phyloP scores from a whole-genome alignment of 2,888 invertebrate genomes.

The Hyposoter dolosus region DNA sequence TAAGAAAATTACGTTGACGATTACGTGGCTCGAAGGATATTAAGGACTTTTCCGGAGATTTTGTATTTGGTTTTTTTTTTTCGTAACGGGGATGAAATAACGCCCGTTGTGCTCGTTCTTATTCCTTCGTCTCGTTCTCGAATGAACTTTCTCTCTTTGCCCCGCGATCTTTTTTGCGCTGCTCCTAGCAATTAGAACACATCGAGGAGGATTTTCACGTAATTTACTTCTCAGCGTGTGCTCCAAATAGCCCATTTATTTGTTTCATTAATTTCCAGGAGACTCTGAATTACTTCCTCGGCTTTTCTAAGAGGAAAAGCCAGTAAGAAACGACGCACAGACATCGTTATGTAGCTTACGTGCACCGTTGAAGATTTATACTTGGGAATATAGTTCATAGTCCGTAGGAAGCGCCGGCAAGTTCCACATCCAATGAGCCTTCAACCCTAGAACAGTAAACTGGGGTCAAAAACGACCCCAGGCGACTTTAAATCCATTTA shows the following conservation, averaged over 20 bases:
- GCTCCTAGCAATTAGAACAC: slow-evolving; percentile 11
- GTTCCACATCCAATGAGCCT: neutral
- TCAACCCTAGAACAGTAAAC: too few relatives aligned
- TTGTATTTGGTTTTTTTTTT: neutral
- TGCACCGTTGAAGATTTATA: neutral
- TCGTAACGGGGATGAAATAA: neutral
- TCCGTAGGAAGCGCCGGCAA: neutral
- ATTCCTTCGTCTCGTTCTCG: too few relatives aligned
- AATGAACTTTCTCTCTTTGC: neutral
- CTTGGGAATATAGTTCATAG: neutral
- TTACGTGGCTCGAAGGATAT: neutral
- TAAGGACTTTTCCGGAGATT: neutral
- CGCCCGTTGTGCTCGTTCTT: neutral
- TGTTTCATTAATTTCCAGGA: slow-evolving; percentile 36
- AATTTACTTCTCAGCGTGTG: slow-evolving; percentile 39
- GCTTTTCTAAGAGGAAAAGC: neutral
- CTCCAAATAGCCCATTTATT: slow-evolving; percentile 12
- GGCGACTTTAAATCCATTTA: too few relatives aligned
- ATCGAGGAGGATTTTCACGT: slow-evolving; percentile 30
- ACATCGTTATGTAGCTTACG: neutral
- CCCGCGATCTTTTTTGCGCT: neutral
- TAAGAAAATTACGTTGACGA: neutral
- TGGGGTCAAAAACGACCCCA: too few relatives aligned
- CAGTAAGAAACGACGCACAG: neutral
- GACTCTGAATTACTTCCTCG: slow-evolving; percentile 23